These are phyloP conservation scores for Cherax quadricarinatus DNA, from an alignment of 1,140 invertebrate genomes.

Conservation along the genomic window DNA sequence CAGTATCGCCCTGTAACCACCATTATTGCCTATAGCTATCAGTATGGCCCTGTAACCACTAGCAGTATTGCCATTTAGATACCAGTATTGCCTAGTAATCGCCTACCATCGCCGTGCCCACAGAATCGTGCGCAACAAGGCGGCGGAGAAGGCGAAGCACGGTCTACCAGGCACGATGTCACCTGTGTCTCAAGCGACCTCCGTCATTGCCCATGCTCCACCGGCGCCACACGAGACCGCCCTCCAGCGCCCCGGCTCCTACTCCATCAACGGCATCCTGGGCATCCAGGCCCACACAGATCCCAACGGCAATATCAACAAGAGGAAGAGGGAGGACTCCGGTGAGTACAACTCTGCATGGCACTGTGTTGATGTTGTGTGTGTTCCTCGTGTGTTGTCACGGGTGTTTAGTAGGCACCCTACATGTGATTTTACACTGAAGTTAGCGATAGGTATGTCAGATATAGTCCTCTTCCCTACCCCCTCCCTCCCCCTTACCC, in stretches of 20 bases:
- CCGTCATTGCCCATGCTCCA: slow-evolving; percentile 76
- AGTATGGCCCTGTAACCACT: too few species aligned
- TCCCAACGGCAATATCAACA: slow-evolving; percentile 79
- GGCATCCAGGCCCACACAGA: slow-evolving; percentile 88
- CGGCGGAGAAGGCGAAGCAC: slow-evolving; percentile 96
- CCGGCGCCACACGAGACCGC: slow-evolving; percentile 82
- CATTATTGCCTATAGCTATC: too few species aligned
- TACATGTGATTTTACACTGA: too few species aligned
- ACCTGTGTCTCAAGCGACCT: slow-evolving; percentile 74
- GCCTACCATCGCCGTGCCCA: slow-evolving; percentile 73
- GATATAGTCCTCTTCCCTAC: too few species aligned
- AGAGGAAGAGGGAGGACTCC: slow-evolving; percentile 84
- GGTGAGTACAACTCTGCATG: slow-evolving; percentile 72
- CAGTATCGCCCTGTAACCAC: too few species aligned
- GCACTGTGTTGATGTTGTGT: too few species aligned
- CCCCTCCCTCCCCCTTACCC: too few species aligned
- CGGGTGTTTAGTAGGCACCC: too few species aligned
- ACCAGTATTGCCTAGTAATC: too few species aligned
- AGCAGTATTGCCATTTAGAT: too few species aligned
- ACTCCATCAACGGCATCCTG: slow-evolving; percentile 97
- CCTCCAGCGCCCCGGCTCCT: slow-evolving; percentile 81
- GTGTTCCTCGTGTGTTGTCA: too few species aligned
- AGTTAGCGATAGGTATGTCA: too few species aligned
- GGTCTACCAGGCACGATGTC: slow-evolving; percentile 74
- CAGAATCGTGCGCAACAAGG: slow-evolving; percentile 97